Conservation (phyloP, 2,113 vertebrate genomes). For the Mastomys coucha region DNA sequence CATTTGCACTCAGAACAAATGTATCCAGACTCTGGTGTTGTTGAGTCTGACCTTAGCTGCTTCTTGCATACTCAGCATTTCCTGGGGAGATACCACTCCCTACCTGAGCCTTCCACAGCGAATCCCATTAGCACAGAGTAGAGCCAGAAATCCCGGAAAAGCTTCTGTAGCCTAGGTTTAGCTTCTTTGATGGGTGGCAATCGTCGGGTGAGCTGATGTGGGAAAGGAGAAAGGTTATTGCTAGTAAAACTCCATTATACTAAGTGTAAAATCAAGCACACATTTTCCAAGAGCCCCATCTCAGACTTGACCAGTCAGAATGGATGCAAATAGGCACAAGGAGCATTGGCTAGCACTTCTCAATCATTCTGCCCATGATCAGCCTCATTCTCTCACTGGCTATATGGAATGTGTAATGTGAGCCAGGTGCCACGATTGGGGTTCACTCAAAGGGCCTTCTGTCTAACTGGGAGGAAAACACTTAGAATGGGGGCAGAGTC, state of each 20-base stretch:
- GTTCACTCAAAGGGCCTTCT: background rate
- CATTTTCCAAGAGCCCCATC: background rate
- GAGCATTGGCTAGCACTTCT: background rate
- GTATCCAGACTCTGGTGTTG: background rate
- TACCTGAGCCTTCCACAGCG: constrained; percentile 97
- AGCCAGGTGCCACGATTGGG: background rate
- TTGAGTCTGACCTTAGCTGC: background rate
- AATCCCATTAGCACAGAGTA: constrained; percentile 99
- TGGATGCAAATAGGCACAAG: background rate
- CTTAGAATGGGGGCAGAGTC: background rate
- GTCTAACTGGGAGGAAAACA: background rate
- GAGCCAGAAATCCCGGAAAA: constrained; percentile 98
- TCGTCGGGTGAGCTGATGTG: constrained; percentile 92
- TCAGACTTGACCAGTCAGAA: background rate
- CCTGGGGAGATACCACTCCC: background rate
- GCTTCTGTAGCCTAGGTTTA: constrained; percentile 96
- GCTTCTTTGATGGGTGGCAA: constrained; percentile 97
- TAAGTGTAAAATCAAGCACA: background rate
- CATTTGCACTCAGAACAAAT: background rate
- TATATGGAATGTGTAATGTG: background rate
- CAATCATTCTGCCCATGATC: background rate
- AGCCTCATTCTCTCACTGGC: background rate
- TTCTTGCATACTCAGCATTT: background rate
- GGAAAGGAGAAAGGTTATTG: background rate
- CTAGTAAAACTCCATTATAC: background rate